phyloP scores from a whole-genome alignment of 2,797 vertebrate species.

The Tokudaia muenninki region DNA sequence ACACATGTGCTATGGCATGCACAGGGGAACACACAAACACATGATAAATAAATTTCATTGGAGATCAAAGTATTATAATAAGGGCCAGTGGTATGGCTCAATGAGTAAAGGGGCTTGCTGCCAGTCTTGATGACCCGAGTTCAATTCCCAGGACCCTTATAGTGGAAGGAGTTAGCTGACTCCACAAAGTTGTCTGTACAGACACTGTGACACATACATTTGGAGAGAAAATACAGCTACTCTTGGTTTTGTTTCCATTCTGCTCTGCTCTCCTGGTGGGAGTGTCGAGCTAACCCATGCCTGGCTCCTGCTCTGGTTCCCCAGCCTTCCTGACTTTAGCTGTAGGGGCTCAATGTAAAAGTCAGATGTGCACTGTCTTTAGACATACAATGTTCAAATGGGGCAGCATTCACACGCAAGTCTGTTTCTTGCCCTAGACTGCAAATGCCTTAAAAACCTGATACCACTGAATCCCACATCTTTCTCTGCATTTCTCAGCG shows the following conservation, averaged over 20 bases:
- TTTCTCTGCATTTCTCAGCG: background rate
- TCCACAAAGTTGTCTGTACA: background rate
- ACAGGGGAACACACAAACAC: background rate
- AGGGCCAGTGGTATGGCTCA: background rate
- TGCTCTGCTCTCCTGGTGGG: background rate
- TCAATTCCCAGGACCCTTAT: background rate
- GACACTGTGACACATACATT: no score
- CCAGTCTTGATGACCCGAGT: background rate
- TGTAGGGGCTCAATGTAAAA: background rate
- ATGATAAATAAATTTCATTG: background rate
- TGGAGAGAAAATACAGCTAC: background rate
- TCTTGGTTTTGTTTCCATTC: background rate
- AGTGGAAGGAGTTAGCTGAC: background rate
- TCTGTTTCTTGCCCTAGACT: background rate
- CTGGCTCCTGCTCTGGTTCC: background rate
- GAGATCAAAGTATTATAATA: background rate
- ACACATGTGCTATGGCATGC: no score
- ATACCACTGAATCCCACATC: background rate
- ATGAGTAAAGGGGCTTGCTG: background rate
- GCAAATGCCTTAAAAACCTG: background rate
- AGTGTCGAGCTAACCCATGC: no score
- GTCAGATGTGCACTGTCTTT: background rate
- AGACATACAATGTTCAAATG: background rate
- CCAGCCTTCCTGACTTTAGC: background rate
- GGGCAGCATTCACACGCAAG: background rate